Base-by-base conservation (phyloP, 2,797 vertebrate species). In the Premnoplex brunnescens region DNA sequence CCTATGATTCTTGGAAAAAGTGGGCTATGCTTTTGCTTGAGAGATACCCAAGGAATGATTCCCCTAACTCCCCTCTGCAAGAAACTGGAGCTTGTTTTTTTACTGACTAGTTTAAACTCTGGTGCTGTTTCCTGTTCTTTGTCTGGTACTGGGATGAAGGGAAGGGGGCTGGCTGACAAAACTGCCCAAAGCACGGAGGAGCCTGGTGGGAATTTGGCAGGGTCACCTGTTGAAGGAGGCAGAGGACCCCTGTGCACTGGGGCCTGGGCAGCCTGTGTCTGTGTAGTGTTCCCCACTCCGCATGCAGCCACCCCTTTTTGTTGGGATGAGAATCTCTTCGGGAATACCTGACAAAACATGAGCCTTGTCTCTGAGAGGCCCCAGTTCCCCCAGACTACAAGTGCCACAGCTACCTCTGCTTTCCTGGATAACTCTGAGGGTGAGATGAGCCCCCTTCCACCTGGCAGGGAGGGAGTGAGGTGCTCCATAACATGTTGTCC, bases 211-310 rank as follows among this genome's bases (percentile, higher is more conserved):
- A 69, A 21, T 5, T 1, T 5, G 28, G 58, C 8, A 22, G 23
- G 5, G n/a, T 21, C 13, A 15, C 16, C 1, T 0, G 10, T 11
- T 9, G 14, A 2, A 15, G 43, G 15, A 76, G 18, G 7, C 0
- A 0, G 3, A 5, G n/a, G 16, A 36, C 22, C 15, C 6, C 19
- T 0, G 0, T 4, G 51, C 1, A 0, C 28, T 27, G 21, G 44
- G 7, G 59, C 27, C 22, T 4, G 34, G 28, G 43, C 6, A 39
- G 32, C 10, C 0, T 2, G 7, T 2, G 4, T 37, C 13, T 37
- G 0, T 28, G 6, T 6, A 8, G 7, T 0, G 4, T 6, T 67
- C 7, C 7, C 9, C 2, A 1, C 37, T 59, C 41, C 1, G 3
- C 30, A 43, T 12, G 11, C 73, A 87, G 11, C 39, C 46, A 10